Base-by-base conservation (phyloP, 2,888 invertebrate species). In the Hermaeophaga mercurialis region DNA sequence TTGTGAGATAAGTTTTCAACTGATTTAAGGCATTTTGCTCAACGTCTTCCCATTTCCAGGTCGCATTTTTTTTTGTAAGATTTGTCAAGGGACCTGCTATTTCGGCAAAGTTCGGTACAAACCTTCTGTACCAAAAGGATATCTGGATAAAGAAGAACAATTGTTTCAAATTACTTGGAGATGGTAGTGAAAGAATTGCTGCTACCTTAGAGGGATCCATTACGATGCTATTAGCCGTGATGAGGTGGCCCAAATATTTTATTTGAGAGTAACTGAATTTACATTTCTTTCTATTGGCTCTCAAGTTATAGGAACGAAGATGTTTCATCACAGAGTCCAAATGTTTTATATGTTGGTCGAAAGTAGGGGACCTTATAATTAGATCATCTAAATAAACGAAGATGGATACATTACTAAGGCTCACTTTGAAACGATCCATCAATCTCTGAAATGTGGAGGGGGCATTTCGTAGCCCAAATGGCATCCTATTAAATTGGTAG, bases 71-170 rank as follows among this genome's bases (percentile, higher is more conserved):
- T 24, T 58, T 62, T 5, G 56, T 55, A 5, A 64, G 59, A 9
- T 55, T 17, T 1, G 56, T 62, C 3, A 66, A 46, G 3, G 62
- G 61, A 31, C 44, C 33, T 8, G 59, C 50, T n/a, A 58, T 24
- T 8, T 56, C 43, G 7, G 66, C 57, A 33, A 62, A 66, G 11
- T 58, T 46, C 7, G 45, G 26, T 19, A 64, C 53, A 41, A 61
- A 66, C 24, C 56, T 26, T 15, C 61, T n/a, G 31, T 54, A 66
- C 64, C 65, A 66, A 5, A 54, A 58, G 43, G 59, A 59, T 6
- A 59, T 64, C 26, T 66, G 61, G n/a, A 66, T 18, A 31, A 66
- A 66, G n/a, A n/a, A n/a, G n/a, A n/a, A n/a, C n/a, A n/a, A n/a
- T n/a, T n/a, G n/a, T n/a, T n/a, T n/a, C n/a, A 12, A 50, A 46